Conservation (phyloP, 2,797 vertebrate genomes). For the Dallia pectoralis region DNA sequence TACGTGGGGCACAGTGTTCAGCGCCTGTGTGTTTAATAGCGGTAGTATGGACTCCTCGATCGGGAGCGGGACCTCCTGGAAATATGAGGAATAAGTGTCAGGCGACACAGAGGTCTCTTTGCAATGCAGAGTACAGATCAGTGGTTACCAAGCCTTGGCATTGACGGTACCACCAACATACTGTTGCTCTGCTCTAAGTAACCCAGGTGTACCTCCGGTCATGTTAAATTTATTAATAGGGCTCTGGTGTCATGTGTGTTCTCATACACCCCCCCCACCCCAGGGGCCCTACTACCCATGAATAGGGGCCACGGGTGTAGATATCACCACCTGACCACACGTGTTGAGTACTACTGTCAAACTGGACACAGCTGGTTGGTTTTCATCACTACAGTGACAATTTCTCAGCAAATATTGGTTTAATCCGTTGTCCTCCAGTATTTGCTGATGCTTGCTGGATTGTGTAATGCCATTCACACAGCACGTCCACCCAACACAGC, state of each 20-base stretch:
- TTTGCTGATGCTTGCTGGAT: not conserved
- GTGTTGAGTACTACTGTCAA: not conserved
- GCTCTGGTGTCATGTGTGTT: no score
- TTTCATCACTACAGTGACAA: not conserved
- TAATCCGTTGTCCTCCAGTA: not conserved
- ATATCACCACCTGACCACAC: not conserved
- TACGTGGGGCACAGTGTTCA: not conserved
- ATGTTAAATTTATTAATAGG: no score
- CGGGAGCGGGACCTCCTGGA: conserved; percentile 77
- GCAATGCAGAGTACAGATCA: not conserved
- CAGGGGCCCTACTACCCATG: no score
- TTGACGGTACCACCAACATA: no score
- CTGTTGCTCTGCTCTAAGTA: no score
- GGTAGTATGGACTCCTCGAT: conserved; percentile 80
- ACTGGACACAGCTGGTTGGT: not conserved
- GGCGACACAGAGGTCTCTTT: not conserved
- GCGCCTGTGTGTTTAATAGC: conserved; percentile 66
- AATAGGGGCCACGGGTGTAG: no score
- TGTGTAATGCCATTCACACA: not conserved
- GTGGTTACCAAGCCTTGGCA: no score
- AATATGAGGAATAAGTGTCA: not conserved
- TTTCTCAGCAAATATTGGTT: not conserved
- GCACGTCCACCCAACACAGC: no score
- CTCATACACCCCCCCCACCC: no score
- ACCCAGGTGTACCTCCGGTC: no score